Percentiles rank a stretch among this genome's conserved stretches.
Evolutionary conservation across 2,113 vertebrate genomes (phyloP).

Genomic region (Reinhardtius hippoglossoides): DNA sequence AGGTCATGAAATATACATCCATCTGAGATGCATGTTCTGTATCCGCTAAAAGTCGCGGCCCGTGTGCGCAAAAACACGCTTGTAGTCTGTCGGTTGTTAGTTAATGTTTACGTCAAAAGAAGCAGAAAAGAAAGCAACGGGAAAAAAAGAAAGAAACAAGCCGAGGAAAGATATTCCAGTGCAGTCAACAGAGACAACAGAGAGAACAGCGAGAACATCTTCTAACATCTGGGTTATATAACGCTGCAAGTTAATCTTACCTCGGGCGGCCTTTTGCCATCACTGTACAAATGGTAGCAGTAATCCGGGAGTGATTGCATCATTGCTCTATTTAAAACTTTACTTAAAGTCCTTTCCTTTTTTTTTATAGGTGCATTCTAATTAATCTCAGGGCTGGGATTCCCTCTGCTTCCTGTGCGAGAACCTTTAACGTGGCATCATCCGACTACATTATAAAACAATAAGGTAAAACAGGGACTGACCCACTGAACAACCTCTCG

Average conservation of each 20-base stretch:
- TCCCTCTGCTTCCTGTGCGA: constrained; percentile 27
- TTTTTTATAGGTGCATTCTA: constrained; percentile 35
- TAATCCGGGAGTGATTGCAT: constrained; percentile 61
- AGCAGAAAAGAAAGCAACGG: neutral
- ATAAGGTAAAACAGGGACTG: neutral
- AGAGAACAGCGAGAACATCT: constrained; percentile 38
- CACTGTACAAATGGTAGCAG: constrained; percentile 55
- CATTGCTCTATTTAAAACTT: constrained; percentile 46
- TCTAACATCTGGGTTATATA: constrained; percentile 68
- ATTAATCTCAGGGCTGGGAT: constrained; percentile 53
- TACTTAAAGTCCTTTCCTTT: constrained; percentile 25
- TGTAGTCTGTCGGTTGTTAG: constrained; percentile 1
- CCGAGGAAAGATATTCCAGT: constrained; percentile 9
- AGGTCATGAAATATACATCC: constrained; percentile 44
- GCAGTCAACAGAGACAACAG: constrained; percentile 37
- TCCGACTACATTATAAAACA: no score
- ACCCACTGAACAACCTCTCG: neutral
- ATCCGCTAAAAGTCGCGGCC: neutral
- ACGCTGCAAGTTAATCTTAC: constrained; percentile 61
- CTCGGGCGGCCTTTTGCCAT: constrained; percentile 59
- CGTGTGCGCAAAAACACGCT: neutral
- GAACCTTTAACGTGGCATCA: neutral
- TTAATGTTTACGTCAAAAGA: constrained; percentile 17
- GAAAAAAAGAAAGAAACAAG: constrained; percentile 4
- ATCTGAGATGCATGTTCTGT: constrained; percentile 20